phyloP scores from a whole-genome alignment of 2,113 vertebrate genomes.

The Zapus hudsonius region DNA sequence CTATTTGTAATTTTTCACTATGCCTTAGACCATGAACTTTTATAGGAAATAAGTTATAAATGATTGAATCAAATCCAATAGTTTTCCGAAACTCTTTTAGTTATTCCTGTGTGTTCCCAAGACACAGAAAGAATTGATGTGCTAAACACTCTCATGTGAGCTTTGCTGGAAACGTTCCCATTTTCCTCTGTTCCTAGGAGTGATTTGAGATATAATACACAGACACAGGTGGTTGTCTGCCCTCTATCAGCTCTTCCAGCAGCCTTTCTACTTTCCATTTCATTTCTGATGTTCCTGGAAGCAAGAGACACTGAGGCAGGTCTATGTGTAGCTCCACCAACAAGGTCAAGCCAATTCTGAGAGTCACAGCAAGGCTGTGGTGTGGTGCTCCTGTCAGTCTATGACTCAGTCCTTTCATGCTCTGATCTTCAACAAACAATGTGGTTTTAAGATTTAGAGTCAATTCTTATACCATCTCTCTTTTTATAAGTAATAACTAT shows the following conservation, averaged over 20 bases:
- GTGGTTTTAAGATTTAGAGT: background rate
- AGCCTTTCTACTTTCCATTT: background rate
- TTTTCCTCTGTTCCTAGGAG: background rate
- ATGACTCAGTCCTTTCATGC: background rate
- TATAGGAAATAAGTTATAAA: background rate
- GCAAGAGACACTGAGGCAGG: background rate
- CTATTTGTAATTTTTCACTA: background rate
- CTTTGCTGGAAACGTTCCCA: slow-evolving; percentile 20
- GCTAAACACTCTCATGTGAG: slow-evolving; percentile 25
- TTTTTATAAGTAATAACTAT: background rate
- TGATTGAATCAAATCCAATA: background rate
- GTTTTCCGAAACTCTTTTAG: background rate
- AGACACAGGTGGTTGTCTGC: background rate
- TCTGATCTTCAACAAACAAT: background rate
- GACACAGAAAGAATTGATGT: background rate
- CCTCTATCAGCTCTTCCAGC: background rate
- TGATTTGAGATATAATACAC: background rate
- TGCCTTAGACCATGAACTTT: background rate
- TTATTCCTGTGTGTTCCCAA: background rate
- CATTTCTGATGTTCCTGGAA: background rate
- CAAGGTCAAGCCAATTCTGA: background rate
- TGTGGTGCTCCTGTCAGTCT: background rate
- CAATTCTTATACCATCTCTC: background rate
- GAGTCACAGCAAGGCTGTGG: background rate
- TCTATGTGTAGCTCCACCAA: background rate